Conservation (phyloP, 1,140 invertebrate species). For the Chelonus insularis region DNA sequence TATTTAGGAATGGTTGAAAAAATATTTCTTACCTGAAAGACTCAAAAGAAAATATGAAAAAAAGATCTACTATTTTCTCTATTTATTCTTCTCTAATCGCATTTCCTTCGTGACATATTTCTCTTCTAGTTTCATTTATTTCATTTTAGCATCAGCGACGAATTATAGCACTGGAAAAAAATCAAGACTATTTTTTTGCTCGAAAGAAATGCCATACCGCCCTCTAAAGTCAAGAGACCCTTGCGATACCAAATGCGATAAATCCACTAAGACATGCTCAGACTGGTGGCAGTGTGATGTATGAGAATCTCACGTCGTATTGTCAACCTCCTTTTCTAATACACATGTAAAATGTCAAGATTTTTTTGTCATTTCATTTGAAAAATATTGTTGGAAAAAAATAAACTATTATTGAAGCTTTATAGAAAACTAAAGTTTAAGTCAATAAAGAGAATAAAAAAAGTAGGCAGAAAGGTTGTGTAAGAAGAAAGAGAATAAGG, state of each 20-base stretch:
- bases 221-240: conserved; percentile 22
- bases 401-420: not conserved
- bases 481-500: not conserved
- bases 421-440: conserved; percentile 1
- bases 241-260: conserved; percentile 49
- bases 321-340: conserved; percentile 14
- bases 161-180: no score
- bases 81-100: no score
- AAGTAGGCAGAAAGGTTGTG: not conserved
- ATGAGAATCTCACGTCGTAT: conserved; percentile 39
- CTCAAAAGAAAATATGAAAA: no score
- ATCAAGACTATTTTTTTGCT: not conserved
- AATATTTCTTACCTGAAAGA: no score
- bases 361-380: not conserved
- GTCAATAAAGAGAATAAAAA: conserved; percentile 3
- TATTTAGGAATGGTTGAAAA: no score
- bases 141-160: no score
- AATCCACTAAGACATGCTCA: conserved; percentile 48
- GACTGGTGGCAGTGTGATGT: conserved; percentile 51
- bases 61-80: no score
- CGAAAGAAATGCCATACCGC: not conserved
- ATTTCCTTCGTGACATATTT: not conserved
- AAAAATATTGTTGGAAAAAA: not conserved
- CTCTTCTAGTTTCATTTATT: not conserved
- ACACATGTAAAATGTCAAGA: not conserved